phyloP scores from a whole-genome alignment of 37 sponge, comb jelly and placozoan genomes.

The Axinella damicornis region DNA sequence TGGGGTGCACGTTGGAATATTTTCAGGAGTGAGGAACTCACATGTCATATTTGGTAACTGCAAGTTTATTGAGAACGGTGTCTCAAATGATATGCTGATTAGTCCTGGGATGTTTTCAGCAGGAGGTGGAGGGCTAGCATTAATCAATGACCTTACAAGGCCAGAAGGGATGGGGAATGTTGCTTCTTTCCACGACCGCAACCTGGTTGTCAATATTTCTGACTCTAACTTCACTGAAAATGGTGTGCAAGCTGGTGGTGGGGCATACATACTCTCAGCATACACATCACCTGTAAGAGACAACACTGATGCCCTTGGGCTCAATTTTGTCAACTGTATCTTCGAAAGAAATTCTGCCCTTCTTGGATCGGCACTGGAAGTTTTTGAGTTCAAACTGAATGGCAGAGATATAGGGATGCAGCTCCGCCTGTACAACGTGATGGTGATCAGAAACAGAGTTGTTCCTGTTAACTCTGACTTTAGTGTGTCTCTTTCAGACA shows the following conservation, averaged over 20 bases:
- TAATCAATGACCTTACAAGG: too few relatives aligned
- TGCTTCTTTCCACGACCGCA: not conserved
- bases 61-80: constrained; percentile 1
- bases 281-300: not conserved
- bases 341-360: not conserved
- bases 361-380: not conserved
- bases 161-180: too few relatives aligned
- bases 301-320: not conserved
- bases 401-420: constrained; percentile 4
- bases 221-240: constrained; percentile 10
- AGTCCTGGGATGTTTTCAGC: not conserved
- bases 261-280: not conserved
- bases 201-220: not conserved
- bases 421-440: not conserved
- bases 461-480: not conserved
- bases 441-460: not conserved
- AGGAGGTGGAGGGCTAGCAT: too few relatives aligned
- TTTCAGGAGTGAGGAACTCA: not conserved
- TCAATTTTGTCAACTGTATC: not conserved
- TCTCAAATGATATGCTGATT: not conserved
- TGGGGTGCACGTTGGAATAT: constrained; percentile 18
- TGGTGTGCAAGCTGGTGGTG: not conserved
- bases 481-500: not conserved
- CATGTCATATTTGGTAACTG: constrained; percentile 15
- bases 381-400: not conserved